Base-by-base conservation (phyloP, 1,140 invertebrate genomes). In the Macrotrachela quadricornifera region DNA sequence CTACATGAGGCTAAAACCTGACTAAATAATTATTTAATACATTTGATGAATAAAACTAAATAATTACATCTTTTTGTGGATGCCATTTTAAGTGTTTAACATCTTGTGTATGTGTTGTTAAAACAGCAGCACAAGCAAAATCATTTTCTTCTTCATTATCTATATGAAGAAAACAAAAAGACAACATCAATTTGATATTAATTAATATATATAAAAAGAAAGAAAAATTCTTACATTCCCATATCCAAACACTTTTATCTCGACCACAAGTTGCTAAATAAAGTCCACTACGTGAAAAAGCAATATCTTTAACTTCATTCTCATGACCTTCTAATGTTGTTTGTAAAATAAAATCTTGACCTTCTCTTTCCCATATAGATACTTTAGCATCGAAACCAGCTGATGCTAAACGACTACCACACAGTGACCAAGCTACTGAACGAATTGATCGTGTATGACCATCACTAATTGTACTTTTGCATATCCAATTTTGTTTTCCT, bases 211-310 rank as follows among this genome's bases (percentile, higher is more conserved):
- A 30, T 44, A n/a, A 18, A 18, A 42, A 50, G 50, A 30, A 30
- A 40, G 36, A 42, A 40, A 45, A 47, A 59, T 42, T 49, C 58
- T 51, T 59, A 74, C 73, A 78, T 74, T 94, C 88, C 92, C 94
- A 99, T 53, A 99, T 78, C 90, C 90, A 97, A 0, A 99, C 91
- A 50, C 87, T 90, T 71, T 96, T 97, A 66, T 99, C 92, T 54
- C 94, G 73, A 58, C 87, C 86, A 66, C 91, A 97, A 1, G 88
- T 94, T 9, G 92, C 87, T 44, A 99, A 67, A 44, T 85, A 76
- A 45, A 80, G 76, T 0, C 90, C 92, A 46, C 79, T 83, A 21
- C 71, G 71, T 2, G 88, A 84, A 85, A 90, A 99, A 46, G 79
- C 74, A 4, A 85, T 83, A 73, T 83, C 82, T 73, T 99, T 99